These are phyloP conservation scores for Drosophila athabasca DNA, from an alignment of 1,140 invertebrate genomes.

Conservation along the genomic window DNA sequence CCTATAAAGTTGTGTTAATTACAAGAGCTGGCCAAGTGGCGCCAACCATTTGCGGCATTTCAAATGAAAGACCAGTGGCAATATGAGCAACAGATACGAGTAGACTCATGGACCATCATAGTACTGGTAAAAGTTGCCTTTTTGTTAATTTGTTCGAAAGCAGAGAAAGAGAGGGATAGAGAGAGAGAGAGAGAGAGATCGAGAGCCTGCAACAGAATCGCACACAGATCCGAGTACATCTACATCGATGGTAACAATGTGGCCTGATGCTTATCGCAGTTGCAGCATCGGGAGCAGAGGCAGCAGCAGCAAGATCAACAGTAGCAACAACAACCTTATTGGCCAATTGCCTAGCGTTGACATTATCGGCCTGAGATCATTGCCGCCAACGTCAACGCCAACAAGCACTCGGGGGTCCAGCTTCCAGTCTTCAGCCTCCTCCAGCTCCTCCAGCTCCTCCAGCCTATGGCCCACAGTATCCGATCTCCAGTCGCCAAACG, in stretches of 20 bases:
- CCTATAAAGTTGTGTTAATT: conserved; percentile 70
- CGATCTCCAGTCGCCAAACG: conserved; percentile 10
- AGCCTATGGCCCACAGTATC: neutral
- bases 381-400: conserved; percentile 70
- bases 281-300: conserved; percentile 17
- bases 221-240: conserved; percentile 57
- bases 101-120: too few relatives aligned
- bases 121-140: conserved; percentile 46
- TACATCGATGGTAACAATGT: conserved; percentile 75
- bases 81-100: conserved; percentile 51
- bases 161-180: neutral
- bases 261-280: conserved; percentile 69
- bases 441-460: neutral
- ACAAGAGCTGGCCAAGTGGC: conserved; percentile 52
- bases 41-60: conserved; percentile 59
- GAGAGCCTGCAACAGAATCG: conserved; percentile 32
- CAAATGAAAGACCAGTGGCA: conserved; percentile 21
- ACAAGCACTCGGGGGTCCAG: conserved; percentile 53
- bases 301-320: conserved; percentile 17
- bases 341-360: conserved; percentile 82
- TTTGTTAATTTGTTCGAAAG: conserved; percentile 76
- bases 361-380: conserved; percentile 73
- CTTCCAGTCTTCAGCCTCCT: conserved; percentile 11
- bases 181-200: conserved; percentile 23
- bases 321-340: conserved; percentile 74